Base-by-base conservation (phyloP, 1,140 invertebrate species). In the Lepidurus packardi region DNA sequence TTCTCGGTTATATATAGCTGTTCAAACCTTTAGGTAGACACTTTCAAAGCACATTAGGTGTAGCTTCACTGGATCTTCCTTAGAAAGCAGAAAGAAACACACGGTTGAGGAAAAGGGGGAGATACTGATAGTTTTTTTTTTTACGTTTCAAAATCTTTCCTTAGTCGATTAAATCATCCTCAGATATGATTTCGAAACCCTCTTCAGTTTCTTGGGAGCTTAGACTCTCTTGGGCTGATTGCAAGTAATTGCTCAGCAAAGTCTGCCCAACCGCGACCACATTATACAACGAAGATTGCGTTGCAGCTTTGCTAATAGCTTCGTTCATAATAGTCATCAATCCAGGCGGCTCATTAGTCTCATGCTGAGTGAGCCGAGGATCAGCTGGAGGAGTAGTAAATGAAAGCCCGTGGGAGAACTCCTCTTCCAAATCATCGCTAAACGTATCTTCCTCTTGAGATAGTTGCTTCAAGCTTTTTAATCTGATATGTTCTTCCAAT, bases 401-500 rank as follows among this genome's bases (percentile, higher is more conserved):
- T 65, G 53, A 65, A 65, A 65, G 53, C 13, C 53, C 53, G 13
- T 65, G 53, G 53, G 8, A 65, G 21, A 65, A 65, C 13, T 65
- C 53, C 21, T 65, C 53, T 65, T 65, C 53, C 21, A 65, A 65
- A 65, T 65, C 53, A 21, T 65, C 53, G 21, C 53, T 65, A 11
- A 65, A n/a, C 16, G 53, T 65, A 21, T 65, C 53, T 7, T 65
- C 53, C 21, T 65, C 53, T 65, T 65, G 53, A 7, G 53, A 65
- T 21, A 65, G 21, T 65, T 65, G 53, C 53, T 65, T 65, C 53
- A 65, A n/a, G 53, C 53, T 65, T 8, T 7, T 65, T 65, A 65
- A 65, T 65, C 53, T 65, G 53, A 65, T 65, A 21, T 65, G 53
- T 65, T 65, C 53, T 65, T 65, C 53, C 53, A 65, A 16, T 16